phyloP scores from a whole-genome alignment of 1,140 invertebrate genomes.

The Drosophila novamexicana region DNA sequence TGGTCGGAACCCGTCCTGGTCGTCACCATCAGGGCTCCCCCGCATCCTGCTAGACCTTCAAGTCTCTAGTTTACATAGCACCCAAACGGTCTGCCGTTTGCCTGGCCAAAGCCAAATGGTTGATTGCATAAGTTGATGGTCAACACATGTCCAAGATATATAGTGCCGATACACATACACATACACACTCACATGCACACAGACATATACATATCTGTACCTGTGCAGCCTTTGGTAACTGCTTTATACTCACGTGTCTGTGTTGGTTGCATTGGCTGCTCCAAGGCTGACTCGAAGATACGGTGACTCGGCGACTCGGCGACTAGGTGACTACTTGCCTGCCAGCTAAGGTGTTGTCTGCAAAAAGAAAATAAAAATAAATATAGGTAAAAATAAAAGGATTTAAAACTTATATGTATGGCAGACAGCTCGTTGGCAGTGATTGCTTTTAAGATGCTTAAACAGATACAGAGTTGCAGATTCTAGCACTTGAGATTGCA shows the following conservation, averaged over 20 bases:
- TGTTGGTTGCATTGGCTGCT: slow-evolving; percentile 76
- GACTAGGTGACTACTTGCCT: slow-evolving; percentile 6
- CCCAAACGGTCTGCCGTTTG: slow-evolving; percentile 65
- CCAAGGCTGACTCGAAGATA: slow-evolving; percentile 41
- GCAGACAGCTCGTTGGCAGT: slow-evolving; percentile 40
- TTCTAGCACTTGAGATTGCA: slow-evolving; percentile 3
- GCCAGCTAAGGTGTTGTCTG: slow-evolving; percentile 18
- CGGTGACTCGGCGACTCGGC: slow-evolving; percentile 24
- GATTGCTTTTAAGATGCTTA: slow-evolving; percentile 65
- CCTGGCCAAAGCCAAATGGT: slow-evolving; percentile 79
- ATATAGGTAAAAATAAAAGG: slow-evolving; percentile 1
- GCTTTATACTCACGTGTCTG: slow-evolving; percentile 69
- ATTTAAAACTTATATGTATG: slow-evolving; percentile 55
- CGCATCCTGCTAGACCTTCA: slow-evolving; percentile 4
- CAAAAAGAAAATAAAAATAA: background rate
- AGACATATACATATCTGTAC: background rate
- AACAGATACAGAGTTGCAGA: slow-evolving; percentile 16
- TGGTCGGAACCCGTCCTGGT: slow-evolving; percentile 14
- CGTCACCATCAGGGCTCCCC: slow-evolving; percentile 5
- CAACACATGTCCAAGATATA: slow-evolving; percentile 81
- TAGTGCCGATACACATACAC: slow-evolving; percentile 55
- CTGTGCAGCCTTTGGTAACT: slow-evolving; percentile 20
- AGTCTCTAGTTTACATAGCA: slow-evolving; percentile 74
- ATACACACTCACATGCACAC: background rate
- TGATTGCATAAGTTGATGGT: slow-evolving; percentile 83